Conservation (phyloP, 2,888 invertebrate species). For the Dicyrtoma fusca region DNA sequence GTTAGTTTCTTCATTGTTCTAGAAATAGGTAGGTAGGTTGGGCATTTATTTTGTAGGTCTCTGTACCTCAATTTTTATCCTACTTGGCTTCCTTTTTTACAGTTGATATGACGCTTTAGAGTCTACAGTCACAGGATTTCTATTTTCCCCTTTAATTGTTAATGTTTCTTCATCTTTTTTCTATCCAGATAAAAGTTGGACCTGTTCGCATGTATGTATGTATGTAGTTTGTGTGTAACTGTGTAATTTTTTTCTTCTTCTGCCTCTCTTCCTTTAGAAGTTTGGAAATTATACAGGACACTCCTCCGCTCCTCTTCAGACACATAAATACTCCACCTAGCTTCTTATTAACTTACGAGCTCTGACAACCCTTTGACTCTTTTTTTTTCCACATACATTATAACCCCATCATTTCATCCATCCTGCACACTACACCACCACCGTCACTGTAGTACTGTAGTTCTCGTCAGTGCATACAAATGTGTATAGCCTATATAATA, state of each 20-base stretch:
- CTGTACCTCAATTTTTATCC: too few relatives aligned
- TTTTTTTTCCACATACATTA: slow-evolving; percentile 23
- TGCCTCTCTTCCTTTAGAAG: background rate
- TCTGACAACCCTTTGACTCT: slow-evolving; percentile 33
- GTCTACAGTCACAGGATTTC: too few relatives aligned
- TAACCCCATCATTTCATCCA: slow-evolving; percentile 2
- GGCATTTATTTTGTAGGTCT: background rate
- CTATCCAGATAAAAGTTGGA: background rate
- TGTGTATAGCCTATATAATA: too few relatives aligned
- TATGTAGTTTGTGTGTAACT: too few relatives aligned
- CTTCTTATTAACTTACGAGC: slow-evolving; percentile 31
- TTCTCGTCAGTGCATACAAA: too few relatives aligned
- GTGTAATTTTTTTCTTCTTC: background rate
- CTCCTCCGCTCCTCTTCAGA: slow-evolving; percentile 25
- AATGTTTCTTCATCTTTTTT: background rate
- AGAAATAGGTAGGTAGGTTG: background rate
- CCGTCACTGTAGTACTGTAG: too few relatives aligned
- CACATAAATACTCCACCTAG: slow-evolving; percentile 34
- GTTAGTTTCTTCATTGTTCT: background rate
- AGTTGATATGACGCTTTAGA: too few relatives aligned
- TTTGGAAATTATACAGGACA: slow-evolving; percentile 27
- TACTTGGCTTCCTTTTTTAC: too few relatives aligned
- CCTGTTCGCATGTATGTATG: too few relatives aligned
- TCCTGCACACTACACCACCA: too few relatives aligned
- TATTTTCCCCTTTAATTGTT: too few relatives aligned